These are phyloP conservation scores for Eurystomus glaucurus DNA, from an alignment of 2,797 vertebrate genomes.

Conservation along the genomic window DNA sequence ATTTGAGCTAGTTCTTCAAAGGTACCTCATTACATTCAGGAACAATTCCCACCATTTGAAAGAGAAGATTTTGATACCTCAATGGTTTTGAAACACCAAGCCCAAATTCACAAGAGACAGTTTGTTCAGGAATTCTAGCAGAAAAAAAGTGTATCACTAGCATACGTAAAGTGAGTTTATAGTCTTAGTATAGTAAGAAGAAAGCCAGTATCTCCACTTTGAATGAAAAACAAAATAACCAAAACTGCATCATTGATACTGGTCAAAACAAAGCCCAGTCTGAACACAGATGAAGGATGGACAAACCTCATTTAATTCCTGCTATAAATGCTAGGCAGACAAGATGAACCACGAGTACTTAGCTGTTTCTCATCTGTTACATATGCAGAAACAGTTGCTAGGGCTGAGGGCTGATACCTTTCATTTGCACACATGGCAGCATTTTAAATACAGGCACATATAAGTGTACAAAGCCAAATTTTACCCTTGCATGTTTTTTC, in stretches of 20 bases:
- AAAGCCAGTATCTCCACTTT: too few relatives aligned
- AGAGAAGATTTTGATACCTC: background rate
- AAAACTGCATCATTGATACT: background rate
- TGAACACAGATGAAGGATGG: background rate
- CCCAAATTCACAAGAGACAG: background rate
- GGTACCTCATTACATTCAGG: background rate
- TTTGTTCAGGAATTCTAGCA: background rate
- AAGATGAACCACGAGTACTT: rapidly evolving
- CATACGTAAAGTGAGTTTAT: background rate
- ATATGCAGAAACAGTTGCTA: background rate
- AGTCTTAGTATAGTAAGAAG: background rate
- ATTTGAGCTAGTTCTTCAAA: background rate
- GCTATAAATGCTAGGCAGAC: background rate
- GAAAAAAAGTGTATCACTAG: background rate
- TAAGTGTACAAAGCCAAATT: background rate
- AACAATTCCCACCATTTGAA: background rate
- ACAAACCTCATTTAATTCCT: background rate
- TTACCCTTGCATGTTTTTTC: background rate
- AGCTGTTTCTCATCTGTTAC: background rate
- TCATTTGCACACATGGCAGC: background rate
- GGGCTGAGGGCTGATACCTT: background rate
- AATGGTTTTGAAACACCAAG: background rate
- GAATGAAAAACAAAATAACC: background rate
- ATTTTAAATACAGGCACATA: background rate
- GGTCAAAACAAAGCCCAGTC: background rate